Evolutionary conservation across 2,113 vertebrate species (phyloP), one percentile per base, ranked within the genome.

Genomic region (Xerus inauris): DNA sequence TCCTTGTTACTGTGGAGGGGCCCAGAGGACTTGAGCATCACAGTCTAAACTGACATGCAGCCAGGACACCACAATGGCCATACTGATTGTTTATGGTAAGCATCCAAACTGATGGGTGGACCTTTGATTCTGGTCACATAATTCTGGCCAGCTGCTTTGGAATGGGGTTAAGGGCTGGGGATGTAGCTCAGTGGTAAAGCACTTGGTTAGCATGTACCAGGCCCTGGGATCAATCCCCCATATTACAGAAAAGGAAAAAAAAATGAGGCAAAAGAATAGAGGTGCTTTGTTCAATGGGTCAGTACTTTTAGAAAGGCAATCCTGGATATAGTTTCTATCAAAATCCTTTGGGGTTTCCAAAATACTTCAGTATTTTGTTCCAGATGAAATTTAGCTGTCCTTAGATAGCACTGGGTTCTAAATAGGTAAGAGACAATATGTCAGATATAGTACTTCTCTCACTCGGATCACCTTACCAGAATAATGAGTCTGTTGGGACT

Each of bases 241-340:
- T 35, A 67, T 28, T n/a, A 7, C 59, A 62, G 24, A 59, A 59
- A 16, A n/a, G 16, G 6, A 14, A 3, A 13, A 32, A 32, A 69
- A n/a, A 30, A 81, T 19, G 73, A 89, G 28, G 57, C 54, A 69
- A 54, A 81, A 45, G 59, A 40, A 26, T 11, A 24, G 32, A 57
- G 35, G 45, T 83, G 80, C 38, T 87, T 77, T 38, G 35, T 85
- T 72, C 22, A 47, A 32, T n/a, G 59, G 40, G 49, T 40, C 13
- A 51, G 22, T 71, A 17, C n/a, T 79, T 88, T 89, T 42, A 82
- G 80, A 93, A 94, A 97, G 87, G 69, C 91, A 83, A 26, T 94
- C 10, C 51, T 64, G 32, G 57, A 45, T 83, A 32, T 28, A 82
- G 8, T 24, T 94, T 79, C 17, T 45, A 40, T 51, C 7, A 62